Conservation (phyloP, 2,888 invertebrate species). For the Mesoligia furuncula region DNA sequence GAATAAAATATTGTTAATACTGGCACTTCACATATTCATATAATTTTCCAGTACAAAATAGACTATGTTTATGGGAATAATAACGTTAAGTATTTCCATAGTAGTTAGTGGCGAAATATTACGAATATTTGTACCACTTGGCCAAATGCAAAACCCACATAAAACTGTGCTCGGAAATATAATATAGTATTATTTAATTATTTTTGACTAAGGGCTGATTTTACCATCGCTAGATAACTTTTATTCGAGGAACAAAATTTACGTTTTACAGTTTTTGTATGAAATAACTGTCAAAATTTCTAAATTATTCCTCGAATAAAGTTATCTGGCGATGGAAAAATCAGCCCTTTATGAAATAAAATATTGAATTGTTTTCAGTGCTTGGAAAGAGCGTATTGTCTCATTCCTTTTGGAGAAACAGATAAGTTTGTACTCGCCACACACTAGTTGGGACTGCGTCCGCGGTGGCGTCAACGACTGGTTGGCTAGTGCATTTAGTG, state of each 20-base stretch:
- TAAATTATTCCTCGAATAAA: no score
- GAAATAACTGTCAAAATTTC: no score
- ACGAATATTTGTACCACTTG: not conserved
- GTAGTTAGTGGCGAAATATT: not conserved
- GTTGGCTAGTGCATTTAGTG: slow-evolving; percentile 93
- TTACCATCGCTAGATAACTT: no score
- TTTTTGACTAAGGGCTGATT: not conserved
- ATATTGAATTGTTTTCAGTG: slow-evolving; percentile 77
- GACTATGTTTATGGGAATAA: not conserved
- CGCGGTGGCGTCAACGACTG: slow-evolving; percentile 97
- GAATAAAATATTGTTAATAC: not conserved
- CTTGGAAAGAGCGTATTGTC: slow-evolving; percentile 95
- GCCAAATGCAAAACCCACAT: not conserved
- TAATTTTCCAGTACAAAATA: not conserved
- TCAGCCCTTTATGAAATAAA: no score
- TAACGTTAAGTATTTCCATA: no score
- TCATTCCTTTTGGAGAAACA: slow-evolving; percentile 94
- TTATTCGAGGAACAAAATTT: no score
- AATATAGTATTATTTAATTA: not conserved
- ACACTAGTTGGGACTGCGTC: slow-evolving; percentile 97
- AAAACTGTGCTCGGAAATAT: not conserved
- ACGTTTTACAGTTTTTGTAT: no score
- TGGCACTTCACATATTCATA: not conserved
- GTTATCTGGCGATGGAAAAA: no score
- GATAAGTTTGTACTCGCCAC: slow-evolving; percentile 98